These are phyloP conservation scores for Pyrrhia umbra DNA, from an alignment of 2,888 invertebrate genomes.

Conservation along the genomic window DNA sequence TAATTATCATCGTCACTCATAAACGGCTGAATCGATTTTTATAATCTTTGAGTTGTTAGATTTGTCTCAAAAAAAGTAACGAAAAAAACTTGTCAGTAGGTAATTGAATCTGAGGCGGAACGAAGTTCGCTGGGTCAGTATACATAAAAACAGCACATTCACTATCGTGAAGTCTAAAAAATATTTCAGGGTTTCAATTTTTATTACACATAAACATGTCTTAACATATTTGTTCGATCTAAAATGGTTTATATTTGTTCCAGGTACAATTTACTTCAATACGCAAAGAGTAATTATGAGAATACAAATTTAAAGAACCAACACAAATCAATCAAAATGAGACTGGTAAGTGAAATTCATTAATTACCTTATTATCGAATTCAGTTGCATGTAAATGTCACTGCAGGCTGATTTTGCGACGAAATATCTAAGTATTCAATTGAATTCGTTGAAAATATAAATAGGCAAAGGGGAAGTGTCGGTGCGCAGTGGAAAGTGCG, in stretches of 20 bases:
- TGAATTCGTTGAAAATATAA: slow-evolving; percentile 77
- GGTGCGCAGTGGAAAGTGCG: slow-evolving; percentile 88
- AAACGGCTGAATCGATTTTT: no score
- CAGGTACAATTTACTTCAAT: slow-evolving; percentile 78
- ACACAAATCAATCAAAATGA: slow-evolving; percentile 78
- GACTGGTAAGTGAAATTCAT: slow-evolving; percentile 79
- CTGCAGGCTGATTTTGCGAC: slow-evolving; percentile 8
- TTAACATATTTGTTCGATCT: slow-evolving; percentile 1
- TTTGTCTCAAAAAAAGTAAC: no score
- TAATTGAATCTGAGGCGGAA: no score
- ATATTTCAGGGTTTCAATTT: no score
- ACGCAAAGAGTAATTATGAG: slow-evolving; percentile 70
- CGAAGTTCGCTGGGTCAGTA: no score
- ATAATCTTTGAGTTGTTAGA: no score
- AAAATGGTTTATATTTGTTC: slow-evolving; percentile 65
- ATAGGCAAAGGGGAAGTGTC: slow-evolving; percentile 83
- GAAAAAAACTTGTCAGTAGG: no score
- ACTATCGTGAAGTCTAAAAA: no score
- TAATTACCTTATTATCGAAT: slow-evolving; percentile 1
- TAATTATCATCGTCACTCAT: no score
- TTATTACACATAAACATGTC: not conserved
- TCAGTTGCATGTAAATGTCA: slow-evolving; percentile 7
- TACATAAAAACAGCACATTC: no score
- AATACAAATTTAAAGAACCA: slow-evolving; percentile 64
- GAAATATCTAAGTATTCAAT: slow-evolving; percentile 61